phyloP scores from a whole-genome alignment of 2,113 vertebrate species.

The Etheostoma spectabile region DNA sequence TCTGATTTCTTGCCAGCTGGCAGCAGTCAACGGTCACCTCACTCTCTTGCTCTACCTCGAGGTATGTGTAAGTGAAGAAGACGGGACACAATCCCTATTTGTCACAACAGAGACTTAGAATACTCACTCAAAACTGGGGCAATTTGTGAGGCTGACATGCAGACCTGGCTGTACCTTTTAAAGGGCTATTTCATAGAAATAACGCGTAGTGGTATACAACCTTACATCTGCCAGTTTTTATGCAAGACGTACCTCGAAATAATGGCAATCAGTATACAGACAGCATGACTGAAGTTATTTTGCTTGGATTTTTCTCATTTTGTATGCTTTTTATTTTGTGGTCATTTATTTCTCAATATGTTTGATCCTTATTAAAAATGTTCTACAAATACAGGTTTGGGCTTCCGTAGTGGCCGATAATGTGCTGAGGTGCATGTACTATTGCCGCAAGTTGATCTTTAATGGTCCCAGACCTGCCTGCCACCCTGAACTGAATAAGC shows the following conservation, averaged over 20 bases:
- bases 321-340: not conserved
- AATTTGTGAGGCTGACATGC: not conserved
- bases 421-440: not conserved
- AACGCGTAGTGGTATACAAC: not conserved
- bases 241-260: not conserved
- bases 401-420: not conserved
- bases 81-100: not conserved
- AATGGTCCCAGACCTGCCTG: not conserved
- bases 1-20: conserved; percentile 12
- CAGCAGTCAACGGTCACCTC: conserved; percentile 1
- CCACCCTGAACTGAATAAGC: not conserved
- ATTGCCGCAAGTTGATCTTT: not conserved
- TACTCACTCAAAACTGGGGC: not conserved
- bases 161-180: not conserved
- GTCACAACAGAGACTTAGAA: not conserved
- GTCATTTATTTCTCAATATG: not conserved
- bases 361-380: not conserved
- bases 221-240: not conserved
- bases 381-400: not conserved
- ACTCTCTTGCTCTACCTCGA: not conserved
- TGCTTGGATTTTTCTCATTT: too few relatives aligned
- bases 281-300: too few relatives aligned
- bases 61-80: not conserved
- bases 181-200: not conserved
- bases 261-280: not conserved